Evolutionary conservation across 2,797 vertebrate species (phyloP).

Genomic region (Nyctibius grandis): DNA sequence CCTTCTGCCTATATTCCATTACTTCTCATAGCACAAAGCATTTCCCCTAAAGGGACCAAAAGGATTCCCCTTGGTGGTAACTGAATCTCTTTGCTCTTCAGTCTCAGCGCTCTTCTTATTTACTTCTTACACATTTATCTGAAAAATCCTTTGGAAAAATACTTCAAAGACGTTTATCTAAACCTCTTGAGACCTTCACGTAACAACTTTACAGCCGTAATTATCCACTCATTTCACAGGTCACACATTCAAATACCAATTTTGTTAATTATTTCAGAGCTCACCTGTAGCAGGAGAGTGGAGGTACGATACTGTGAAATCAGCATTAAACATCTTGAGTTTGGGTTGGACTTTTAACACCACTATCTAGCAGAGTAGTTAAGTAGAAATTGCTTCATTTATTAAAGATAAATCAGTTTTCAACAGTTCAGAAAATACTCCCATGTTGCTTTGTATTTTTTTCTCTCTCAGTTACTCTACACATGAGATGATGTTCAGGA

Average conservation of each 20-base stretch:
- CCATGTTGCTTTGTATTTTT: neutral
- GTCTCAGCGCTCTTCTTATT: neutral
- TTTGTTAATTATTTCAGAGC: neutral
- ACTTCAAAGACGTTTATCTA: neutral
- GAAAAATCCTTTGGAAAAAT: neutral
- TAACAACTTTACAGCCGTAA: neutral
- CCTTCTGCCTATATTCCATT: neutral
- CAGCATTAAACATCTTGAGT: neutral
- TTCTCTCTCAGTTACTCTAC: accelerated
- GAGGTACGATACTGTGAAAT: neutral
- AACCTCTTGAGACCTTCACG: neutral
- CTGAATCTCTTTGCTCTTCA: neutral
- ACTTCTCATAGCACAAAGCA: neutral
- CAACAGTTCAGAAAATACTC: neutral
- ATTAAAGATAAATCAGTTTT: neutral
- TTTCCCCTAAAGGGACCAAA: neutral
- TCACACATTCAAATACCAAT: neutral
- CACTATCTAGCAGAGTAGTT: neutral
- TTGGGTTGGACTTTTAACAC: neutral
- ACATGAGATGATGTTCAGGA: neutral
- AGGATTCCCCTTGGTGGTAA: neutral
- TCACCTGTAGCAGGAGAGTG: neutral
- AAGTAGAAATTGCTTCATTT: neutral
- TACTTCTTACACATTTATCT: neutral
- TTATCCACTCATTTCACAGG: neutral